These are phyloP conservation scores for Urophycis tenuis DNA, from an alignment of 2,797 vertebrate genomes.

Conservation along the genomic window DNA sequence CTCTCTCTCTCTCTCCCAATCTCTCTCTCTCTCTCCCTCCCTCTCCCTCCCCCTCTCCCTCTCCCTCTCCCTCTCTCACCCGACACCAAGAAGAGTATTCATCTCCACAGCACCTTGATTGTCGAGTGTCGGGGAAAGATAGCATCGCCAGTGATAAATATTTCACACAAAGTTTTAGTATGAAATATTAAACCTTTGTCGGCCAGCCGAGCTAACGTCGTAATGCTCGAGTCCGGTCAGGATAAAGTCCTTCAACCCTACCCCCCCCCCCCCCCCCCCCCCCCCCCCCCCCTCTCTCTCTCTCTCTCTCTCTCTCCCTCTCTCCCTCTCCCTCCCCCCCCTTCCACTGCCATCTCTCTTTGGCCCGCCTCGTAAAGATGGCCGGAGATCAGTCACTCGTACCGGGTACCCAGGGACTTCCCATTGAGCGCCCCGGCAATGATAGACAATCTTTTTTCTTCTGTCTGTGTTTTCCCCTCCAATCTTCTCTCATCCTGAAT, in stretches of 20 bases:
- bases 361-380: not conserved
- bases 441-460: slow-evolving; percentile 16
- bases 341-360: too few species aligned
- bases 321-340: too few species aligned
- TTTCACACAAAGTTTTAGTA: slow-evolving; percentile 64
- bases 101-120: slow-evolving; percentile 55
- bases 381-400: not conserved
- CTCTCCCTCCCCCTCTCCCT: slow-evolving; percentile 5
- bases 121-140: slow-evolving; percentile 51
- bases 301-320: too few species aligned
- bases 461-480: not conserved
- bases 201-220: slow-evolving; percentile 54
- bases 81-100: slow-evolving; percentile 35
- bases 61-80: too few species aligned
- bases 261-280: not conserved
- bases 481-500: slow-evolving; percentile 15
- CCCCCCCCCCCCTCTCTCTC: not conserved
- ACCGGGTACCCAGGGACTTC: slow-evolving; percentile 29
- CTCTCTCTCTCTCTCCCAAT: slow-evolving; percentile 24
- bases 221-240: slow-evolving; percentile 38
- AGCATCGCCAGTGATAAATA: slow-evolving; percentile 61
- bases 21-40: slow-evolving; percentile 22
- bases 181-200: too few species aligned
- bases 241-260: slow-evolving; percentile 30
- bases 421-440: slow-evolving; percentile 47